Percentiles rank a stretch among this genome's conserved stretches.
These are phyloP conservation scores for Maconellicoccus hirsutus DNA, from an alignment of 1,140 invertebrate genomes.

Conservation along the genomic window DNA sequence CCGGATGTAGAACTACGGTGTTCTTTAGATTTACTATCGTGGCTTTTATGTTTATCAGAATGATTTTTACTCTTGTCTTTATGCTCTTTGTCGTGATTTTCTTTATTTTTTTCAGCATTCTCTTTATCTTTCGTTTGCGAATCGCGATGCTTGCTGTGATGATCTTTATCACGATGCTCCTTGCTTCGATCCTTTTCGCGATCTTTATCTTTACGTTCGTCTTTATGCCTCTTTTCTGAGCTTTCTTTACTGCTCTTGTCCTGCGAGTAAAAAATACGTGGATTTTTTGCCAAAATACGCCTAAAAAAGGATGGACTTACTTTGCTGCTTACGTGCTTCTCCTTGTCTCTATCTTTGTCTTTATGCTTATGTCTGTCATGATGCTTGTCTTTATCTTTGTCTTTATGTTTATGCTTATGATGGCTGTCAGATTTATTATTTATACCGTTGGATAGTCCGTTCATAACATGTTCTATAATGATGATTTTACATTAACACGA, in stretches of 20 bases:
- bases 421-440: conserved; percentile 7
- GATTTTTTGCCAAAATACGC: neutral
- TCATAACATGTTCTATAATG: neutral
- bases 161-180: neutral
- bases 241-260: conserved; percentile 1
- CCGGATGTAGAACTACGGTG: neutral
- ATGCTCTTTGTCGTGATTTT: conserved; percentile 5
- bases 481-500: neutral
- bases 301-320: no score
- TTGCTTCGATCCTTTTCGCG: neutral
- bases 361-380: conserved; percentile 1
- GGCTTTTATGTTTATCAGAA: neutral
- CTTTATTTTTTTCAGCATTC: neutral
- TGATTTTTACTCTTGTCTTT: neutral
- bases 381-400: conserved; percentile 2
- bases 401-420: conserved; percentile 11
- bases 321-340: neutral
- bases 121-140: conserved; percentile 2
- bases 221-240: conserved; percentile 9
- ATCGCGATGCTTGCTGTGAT: neutral
- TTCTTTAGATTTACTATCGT: conserved; percentile 14
- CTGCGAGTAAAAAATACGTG: neutral
- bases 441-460: conserved; percentile 11
- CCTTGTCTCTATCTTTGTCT: neutral
- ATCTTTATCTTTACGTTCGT: neutral